Base-by-base conservation (phyloP, 1,140 invertebrate genomes). In the Musca domestica region DNA sequence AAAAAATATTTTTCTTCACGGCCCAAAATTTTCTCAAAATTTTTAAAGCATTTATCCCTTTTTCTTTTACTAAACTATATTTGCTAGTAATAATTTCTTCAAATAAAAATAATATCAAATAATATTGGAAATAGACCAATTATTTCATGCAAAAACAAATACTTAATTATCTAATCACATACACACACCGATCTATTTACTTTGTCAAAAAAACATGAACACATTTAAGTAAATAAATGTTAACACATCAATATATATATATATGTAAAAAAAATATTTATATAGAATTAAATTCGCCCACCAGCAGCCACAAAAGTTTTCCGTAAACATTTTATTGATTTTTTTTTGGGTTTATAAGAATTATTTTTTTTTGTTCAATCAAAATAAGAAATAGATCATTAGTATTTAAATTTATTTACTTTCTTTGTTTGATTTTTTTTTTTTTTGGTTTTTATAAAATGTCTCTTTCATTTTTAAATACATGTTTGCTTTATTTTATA, bases 221-320 rank as follows among this genome's bases (percentile, higher is more conserved):
- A 64, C 34, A 64, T 30, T 46, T 22, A 46, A 25, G 19, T 25
- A 30, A 23, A 49, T 27, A 49, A 49, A 67, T 34, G 1, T 51
- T 46, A 7, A 27, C 46, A 54, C 27, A 6, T 20, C 27, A 22
- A 20, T 67, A 68, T 67, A 68, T 12, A n/a, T 20, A 49, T 63
- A 51, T 22, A 66, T 30, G 34, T 25, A 30, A 67, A 63, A 69
- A 41, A 41, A 64, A 27, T 63, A 68, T 66, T 61, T 49, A 52
- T 63, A 27, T 63, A 70, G 30, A 64, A 63, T 65, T 20, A 67
- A 48, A 61, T 68, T 64, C 63, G 71, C 64, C 68, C 67, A 70
- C 66, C 71, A 71, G 71, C 71, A 71, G 71, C 71, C 71, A 67
- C 66, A 71, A 67, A 71, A 47, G 48, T 47, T 58, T 19, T 51